A percentile compares a stretch with the other conserved stretches of the same genome.
Evolutionary conservation across 2,797 vertebrate species (phyloP).

Genomic region (Calcarius lapponicus): DNA sequence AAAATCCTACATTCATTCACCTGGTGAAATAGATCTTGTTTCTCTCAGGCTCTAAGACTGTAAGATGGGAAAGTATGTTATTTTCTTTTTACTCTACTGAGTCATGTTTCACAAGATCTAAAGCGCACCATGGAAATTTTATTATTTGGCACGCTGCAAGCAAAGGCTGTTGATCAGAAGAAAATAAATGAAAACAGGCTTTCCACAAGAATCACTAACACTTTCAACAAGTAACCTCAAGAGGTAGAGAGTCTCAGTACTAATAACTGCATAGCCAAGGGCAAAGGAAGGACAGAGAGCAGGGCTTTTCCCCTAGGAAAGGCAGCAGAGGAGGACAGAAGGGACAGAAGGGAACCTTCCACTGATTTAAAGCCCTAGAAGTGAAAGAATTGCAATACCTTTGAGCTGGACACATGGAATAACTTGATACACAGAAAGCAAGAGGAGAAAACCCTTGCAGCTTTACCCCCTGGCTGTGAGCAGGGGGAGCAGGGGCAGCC

Average conservation of each 20-base stretch:
- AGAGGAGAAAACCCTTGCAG: background rate
- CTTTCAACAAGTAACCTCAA: slow-evolving; percentile 9
- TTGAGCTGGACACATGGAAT: background rate
- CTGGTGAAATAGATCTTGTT: slow-evolving; percentile 10
- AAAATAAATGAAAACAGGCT: slow-evolving; percentile 5
- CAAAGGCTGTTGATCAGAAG: background rate
- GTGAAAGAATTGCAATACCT: background rate
- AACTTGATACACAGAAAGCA: background rate
- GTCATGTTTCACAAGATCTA: slow-evolving; percentile 17
- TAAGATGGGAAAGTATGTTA: background rate
- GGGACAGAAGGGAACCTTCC: background rate
- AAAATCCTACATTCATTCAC: background rate
- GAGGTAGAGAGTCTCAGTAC: background rate
- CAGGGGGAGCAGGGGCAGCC: background rate
- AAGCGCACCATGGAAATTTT: slow-evolving; percentile 25
- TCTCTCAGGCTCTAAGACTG: background rate
- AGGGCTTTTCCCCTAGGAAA: background rate
- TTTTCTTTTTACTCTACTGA: background rate
- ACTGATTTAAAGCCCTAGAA: background rate
- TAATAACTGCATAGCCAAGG: background rate
- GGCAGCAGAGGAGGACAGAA: background rate
- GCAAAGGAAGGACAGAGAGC: background rate
- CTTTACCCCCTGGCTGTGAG: background rate
- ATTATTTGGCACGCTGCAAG: slow-evolving; percentile 10
- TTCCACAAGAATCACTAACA: background rate